Conservation (phyloP, 2,113 vertebrate species). For the Aramus guarauna region DNA sequence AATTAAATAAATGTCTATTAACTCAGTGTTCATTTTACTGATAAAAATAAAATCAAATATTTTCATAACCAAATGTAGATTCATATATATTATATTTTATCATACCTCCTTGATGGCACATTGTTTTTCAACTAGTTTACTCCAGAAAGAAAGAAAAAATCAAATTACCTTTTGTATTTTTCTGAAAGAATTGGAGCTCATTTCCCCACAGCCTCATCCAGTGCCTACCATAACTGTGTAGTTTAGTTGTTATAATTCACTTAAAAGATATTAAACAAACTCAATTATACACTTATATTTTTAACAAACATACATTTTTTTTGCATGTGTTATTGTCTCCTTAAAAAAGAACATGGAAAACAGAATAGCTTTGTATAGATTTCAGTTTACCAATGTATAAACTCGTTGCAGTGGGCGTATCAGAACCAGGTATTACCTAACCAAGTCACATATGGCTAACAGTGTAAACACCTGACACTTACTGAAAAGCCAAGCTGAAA, state of each 20-base stretch:
- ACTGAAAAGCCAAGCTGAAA: not conserved
- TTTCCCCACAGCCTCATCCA: not conserved
- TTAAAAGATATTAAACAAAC: not conserved
- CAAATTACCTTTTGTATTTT: not conserved
- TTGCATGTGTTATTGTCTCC: not conserved
- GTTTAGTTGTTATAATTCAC: not conserved
- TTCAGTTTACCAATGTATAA: not conserved
- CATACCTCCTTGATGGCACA: not conserved
- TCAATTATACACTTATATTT: not conserved
- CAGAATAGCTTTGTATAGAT: not conserved
- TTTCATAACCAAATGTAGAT: not conserved
- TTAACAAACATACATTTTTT: not conserved
- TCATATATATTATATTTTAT: not conserved
- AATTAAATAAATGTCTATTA: not conserved
- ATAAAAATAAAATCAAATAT: not conserved
- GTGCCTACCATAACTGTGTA: not conserved
- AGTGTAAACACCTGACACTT: not conserved
- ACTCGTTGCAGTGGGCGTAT: not conserved
- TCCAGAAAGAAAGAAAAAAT: not conserved
- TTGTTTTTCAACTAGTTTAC: not conserved
- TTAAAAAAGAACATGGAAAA: not conserved
- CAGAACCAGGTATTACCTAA: not conserved
- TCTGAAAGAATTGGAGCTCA: not conserved
- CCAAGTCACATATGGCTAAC: not conserved
- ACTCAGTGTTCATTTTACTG: not conserved